Base-by-base conservation (phyloP, 2,888 invertebrate species). In the Ephialtes manifestator region DNA sequence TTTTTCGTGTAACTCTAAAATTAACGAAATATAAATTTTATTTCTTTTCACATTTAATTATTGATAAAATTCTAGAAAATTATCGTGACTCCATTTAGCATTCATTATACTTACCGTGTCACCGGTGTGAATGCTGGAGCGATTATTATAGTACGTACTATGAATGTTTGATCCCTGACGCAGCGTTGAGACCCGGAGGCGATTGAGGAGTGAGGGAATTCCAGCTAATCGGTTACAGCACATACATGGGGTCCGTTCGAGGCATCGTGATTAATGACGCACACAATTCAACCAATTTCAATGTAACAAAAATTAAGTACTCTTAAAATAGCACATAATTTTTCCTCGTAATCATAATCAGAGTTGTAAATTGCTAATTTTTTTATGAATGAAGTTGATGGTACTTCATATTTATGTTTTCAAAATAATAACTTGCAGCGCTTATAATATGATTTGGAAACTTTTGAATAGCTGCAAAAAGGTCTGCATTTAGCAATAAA, bases 111-210 rank as follows among this genome's bases (percentile, higher is more conserved):
- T 51, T 51, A 31, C 18, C 70, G 51, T 51, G 46, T 7, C 70
- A 51, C 31, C 46, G 28, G 51, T 48, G 48, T 31, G 28, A 53
- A 35, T 31, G 51, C 31, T 28, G 18, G 51, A 35, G 48, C 28
- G 51, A 51, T 70, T 51, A 65, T 65, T 35, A 46, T 10, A 10
- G 4, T 28, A 28, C 35, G 5, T n/a, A 18, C 13, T 68, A 46
- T 51, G 28, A 70, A 70, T 70, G 51, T 31, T 31, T 51, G 51
- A 53, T 48, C n/a, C 28, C 24, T 46, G 51, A 48, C 51, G 51
- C 70, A 48, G 24, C 68, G 68, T 68, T 18, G 35, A 31, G 51
- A 43, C 20, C 39, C 39, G 39, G 60, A 63, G n/a, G 60, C 15
- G 35, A 63, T 2, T 35, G 35, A 63, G 60, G 28, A 60, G 18